Conservation (phyloP, 1,140 invertebrate species). For the Parapsyche elsis region DNA sequence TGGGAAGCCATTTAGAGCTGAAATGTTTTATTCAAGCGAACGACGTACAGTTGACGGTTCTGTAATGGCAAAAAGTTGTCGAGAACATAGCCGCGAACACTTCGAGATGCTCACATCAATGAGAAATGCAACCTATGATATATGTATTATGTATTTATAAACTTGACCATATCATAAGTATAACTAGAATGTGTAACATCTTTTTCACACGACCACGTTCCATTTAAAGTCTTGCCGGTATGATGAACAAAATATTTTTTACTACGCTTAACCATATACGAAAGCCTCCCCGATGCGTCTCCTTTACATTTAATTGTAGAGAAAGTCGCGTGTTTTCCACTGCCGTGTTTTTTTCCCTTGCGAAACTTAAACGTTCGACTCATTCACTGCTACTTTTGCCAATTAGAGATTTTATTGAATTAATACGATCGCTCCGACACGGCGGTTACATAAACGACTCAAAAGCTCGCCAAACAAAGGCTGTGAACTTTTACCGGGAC, state of each 20-base stretch:
- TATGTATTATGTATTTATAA: too few species aligned
- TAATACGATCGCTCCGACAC: slow-evolving; percentile 32
- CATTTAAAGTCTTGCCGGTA: neutral
- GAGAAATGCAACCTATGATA: neutral
- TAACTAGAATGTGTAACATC: too few species aligned
- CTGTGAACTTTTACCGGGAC: slow-evolving; percentile 54
- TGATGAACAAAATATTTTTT: neutral
- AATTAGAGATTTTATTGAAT: slow-evolving; percentile 45
- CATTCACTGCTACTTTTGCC: slow-evolving; percentile 17
- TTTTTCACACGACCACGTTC: too few species aligned
- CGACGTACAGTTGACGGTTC: neutral
- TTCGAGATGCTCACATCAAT: slow-evolving; percentile 3
- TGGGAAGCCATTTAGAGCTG: slow-evolving; percentile 25
- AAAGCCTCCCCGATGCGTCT: too few species aligned
- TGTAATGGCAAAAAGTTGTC: slow-evolving; percentile 24
- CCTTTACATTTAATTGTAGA: too few species aligned
- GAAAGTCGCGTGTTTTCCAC: neutral
- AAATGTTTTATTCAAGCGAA: slow-evolving; percentile 34
- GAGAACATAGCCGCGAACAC: neutral
- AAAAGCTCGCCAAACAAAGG: slow-evolving; percentile 45
- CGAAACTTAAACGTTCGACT: slow-evolving; percentile 17
- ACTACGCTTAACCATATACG: too few species aligned
- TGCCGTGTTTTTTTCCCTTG: neutral
- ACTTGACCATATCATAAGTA: too few species aligned
- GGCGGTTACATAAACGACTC: slow-evolving; percentile 45